Evolutionary conservation across 2,888 invertebrate species (phyloP), one percentile per base, ranked within the genome.

Genomic region (Fragum sueziense): DNA sequence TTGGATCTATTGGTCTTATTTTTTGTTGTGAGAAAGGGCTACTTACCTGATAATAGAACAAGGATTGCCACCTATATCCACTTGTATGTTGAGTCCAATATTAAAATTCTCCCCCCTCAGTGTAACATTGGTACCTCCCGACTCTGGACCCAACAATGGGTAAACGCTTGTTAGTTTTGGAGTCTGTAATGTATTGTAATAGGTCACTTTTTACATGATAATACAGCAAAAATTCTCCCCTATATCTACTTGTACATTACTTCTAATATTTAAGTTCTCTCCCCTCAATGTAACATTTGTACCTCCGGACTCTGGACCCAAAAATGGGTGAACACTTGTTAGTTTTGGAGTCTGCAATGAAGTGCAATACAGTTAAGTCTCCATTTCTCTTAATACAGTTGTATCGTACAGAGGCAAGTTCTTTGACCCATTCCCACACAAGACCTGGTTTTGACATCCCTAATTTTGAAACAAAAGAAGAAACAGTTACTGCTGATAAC

Each of bases 291-390:
- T 90, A 17, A 93, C 69, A n/a, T 82, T 87, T n/a, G 94, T 93
- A 14, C 93, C 93, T 4, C 93, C 93, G 34, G 92, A 90, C n/a
- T 85, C 72, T 0, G 93, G 93, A 3, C 93, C 93, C 69, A 74
- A 83, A 9, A 80, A 33, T 9, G 84, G 84, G n/a, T 25, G 69
- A 9, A 84, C 82, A 69, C 57, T 76, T 0, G 41, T 31, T 31
- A 84, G 27, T 7, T 25, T 54, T 20, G 82, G 80, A 22, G 73
- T 80, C 84, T 84, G 81, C 37, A 79, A 75, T 1, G n/a, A n/a
- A n/a, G n/a, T n/a, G n/a, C n/a, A n/a, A n/a, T n/a, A n/a, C n/a
- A n/a, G n/a, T n/a, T n/a, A n/a, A n/a, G n/a, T n/a, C n/a, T n/a
- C n/a, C n/a, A n/a, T n/a, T n/a, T n/a, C n/a, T n/a, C n/a, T n/a